Evolutionary conservation across 2,797 vertebrate species (phyloP).

Genomic region (Coendou prehensilis): DNA sequence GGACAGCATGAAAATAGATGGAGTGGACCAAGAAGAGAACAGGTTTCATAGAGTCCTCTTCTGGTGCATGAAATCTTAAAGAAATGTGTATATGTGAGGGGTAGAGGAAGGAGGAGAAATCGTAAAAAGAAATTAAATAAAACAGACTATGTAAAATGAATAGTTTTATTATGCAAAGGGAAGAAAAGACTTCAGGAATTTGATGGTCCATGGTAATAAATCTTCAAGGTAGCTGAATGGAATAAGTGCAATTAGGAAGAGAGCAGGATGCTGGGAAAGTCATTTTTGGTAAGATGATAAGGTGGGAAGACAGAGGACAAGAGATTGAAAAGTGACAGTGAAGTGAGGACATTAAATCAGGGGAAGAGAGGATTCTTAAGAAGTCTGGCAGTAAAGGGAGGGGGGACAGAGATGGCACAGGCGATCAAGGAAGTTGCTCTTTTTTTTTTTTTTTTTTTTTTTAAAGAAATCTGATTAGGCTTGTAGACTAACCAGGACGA

Average conservation of each 20-base stretch:
- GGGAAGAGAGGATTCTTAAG: background rate
- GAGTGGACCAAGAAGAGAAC: background rate
- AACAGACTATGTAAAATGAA: background rate
- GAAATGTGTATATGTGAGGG: background rate
- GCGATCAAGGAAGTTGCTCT: background rate
- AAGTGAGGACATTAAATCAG: background rate
- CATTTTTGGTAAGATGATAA: slow-evolving; percentile 59
- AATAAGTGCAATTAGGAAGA: background rate
- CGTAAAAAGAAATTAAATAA: background rate
- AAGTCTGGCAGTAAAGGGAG: background rate
- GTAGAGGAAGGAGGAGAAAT: background rate
- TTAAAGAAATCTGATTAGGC: slow-evolving; percentile 19
- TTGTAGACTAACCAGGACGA: slow-evolving; percentile 63
- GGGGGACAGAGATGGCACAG: background rate
- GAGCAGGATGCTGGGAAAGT: background rate
- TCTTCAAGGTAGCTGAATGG: background rate
- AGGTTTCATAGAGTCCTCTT: background rate
- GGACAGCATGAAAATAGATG: background rate
- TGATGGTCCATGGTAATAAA: background rate
- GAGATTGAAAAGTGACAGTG: slow-evolving; percentile 37
- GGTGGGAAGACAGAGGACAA: slow-evolving; percentile 13
- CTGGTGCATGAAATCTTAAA: background rate
- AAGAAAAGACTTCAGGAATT: background rate
- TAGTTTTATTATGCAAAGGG: background rate
- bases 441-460: background rate